Evolutionary conservation across 2,113 vertebrate species (phyloP).

Genomic region (Lampris megalopsis): DNA sequence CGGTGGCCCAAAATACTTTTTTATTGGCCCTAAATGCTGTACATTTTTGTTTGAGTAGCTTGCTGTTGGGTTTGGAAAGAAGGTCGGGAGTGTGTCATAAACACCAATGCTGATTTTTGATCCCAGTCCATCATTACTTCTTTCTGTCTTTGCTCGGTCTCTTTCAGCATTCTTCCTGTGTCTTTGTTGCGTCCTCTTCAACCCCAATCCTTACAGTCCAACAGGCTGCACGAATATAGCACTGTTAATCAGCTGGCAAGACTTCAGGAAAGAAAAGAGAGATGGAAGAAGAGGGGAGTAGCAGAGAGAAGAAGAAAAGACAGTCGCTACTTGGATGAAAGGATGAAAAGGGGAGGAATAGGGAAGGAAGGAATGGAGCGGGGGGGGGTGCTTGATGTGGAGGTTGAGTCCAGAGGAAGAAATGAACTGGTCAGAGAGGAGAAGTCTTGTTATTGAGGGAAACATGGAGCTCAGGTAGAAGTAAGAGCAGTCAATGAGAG

Average conservation of each 20-base stretch:
- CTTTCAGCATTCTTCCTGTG: no score
- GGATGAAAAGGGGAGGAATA: not conserved
- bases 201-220: not conserved
- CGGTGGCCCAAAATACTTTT: no score
- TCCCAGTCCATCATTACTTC: no score
- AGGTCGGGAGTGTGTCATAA: no score
- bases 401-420: not conserved
- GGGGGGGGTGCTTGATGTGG: not conserved
- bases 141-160: no score
- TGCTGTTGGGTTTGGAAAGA: no score
- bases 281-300: not conserved
- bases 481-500: not conserved
- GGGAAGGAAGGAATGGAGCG: not conserved
- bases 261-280: not conserved
- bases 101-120: no score
- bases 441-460: not conserved
- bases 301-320: not conserved
- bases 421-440: not conserved
- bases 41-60: no score
- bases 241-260: conserved; percentile 5
- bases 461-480: not conserved
- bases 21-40: no score
- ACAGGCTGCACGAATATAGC: conserved; percentile 14
- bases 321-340: not conserved
- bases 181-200: no score